phyloP scores from a whole-genome alignment of 2,113 vertebrate genomes.

The Nothobranchius kuhntae region DNA sequence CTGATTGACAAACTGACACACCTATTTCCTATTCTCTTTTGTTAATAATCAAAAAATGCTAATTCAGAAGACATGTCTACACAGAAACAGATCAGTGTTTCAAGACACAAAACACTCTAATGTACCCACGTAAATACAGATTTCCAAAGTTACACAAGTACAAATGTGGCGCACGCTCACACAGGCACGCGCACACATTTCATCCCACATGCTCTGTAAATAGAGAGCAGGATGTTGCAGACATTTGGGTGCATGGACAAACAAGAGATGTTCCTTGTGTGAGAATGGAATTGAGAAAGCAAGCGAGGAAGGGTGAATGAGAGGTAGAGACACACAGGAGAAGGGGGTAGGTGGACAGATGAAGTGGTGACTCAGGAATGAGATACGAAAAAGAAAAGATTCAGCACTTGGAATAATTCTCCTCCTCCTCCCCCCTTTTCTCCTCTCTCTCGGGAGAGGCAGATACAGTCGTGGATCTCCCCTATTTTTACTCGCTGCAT shows the following conservation, averaged over 20 bases:
- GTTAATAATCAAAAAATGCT: slow-evolving; percentile 1
- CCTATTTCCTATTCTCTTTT: slow-evolving; percentile 10
- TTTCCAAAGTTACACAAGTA: slow-evolving; percentile 38
- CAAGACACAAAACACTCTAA: slow-evolving; percentile 14
- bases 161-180: slow-evolving; percentile 49
- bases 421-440: slow-evolving; percentile 30
- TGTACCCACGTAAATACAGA: slow-evolving; percentile 24
- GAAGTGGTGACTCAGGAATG: slow-evolving; percentile 72
- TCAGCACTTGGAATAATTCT: slow-evolving; percentile 54
- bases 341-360: slow-evolving; percentile 69
- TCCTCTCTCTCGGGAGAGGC: slow-evolving; percentile 18
- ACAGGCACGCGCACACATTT: slow-evolving; percentile 45
- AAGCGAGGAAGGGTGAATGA: slow-evolving; percentile 24
- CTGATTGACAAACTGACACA: slow-evolving; percentile 42
- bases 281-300: slow-evolving; percentile 17
- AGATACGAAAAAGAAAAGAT: slow-evolving; percentile 65
- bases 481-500: slow-evolving; percentile 7
- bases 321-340: slow-evolving; percentile 24
- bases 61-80: background rate
- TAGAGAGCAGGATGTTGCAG: slow-evolving; percentile 74
- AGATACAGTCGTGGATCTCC: slow-evolving; percentile 38
- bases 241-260: slow-evolving; percentile 69
- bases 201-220: slow-evolving; percentile 76
- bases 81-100: slow-evolving; percentile 16
- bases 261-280: slow-evolving; percentile 62